Base-by-base conservation (phyloP, 2,113 vertebrate species). In the Brienomyrus longianalis region DNA sequence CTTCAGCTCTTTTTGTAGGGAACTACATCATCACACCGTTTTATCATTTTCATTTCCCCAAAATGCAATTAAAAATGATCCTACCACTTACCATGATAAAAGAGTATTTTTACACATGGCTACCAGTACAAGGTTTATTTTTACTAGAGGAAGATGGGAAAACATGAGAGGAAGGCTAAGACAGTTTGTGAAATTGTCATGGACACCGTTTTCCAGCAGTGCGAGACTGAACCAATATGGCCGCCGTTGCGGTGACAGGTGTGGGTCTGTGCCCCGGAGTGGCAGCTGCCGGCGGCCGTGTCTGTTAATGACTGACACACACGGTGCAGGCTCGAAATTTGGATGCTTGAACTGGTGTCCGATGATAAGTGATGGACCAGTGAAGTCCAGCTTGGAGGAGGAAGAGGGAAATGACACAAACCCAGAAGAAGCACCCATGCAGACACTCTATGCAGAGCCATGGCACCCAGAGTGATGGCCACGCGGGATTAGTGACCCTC, bases 401-500 rank as follows among this genome's bases (percentile, higher is more conserved):
- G 39, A n/a, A 48, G 83, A 47, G 48, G 35, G 66, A 54, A 87
- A 50, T 7, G 27, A 74, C 27, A 15, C 80, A 83, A 47, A 19
- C 89, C 47, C 47, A 74, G 48, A 17, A 89, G 88, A 54, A 54
- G 77, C 45, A 84, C 52, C 77, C 89, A 89, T 89, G 89, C 89
- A 84, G 51, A 52, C 51, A 89, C 39, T 59, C 77, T 35, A 84
- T 23, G 39, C 35, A 35, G 52, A 88, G 45, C 45, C 23, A 56
- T 35, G 39, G 31, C 21, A 43, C 50, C 21, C 8, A 39, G 48
- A 50, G 43, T 31, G 59, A 62, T 21, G 43, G 7, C 89, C 83
- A 86, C 45, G 84, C 62, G 27, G 47, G 43, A 74, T 87, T 62
- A 74, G 56, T 45, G 19, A 47, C 87, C 66, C 87, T 4, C 48